Evolutionary conservation across 2,797 vertebrate species (phyloP).

Genomic region (Eremophila alpestris): DNA sequence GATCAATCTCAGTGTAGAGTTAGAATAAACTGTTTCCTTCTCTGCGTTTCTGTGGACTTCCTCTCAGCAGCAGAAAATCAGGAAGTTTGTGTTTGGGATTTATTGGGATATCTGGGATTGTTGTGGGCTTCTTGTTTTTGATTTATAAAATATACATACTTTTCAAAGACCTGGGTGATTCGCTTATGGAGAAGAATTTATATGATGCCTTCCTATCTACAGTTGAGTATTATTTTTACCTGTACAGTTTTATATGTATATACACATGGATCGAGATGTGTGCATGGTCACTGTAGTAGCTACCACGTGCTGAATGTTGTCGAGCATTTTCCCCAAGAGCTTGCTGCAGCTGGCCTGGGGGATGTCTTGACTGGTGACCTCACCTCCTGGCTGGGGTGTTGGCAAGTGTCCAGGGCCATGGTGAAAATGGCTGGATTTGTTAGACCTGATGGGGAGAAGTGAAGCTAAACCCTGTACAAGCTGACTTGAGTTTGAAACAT

Average conservation of each 20-base stretch:
- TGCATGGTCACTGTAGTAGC: background rate
- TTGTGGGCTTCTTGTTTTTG: background rate
- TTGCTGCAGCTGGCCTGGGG: background rate
- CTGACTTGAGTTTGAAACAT: background rate
- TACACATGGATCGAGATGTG: accelerated
- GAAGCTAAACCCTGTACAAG: background rate
- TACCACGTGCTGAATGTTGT: background rate
- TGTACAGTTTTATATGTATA: background rate
- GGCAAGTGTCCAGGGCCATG: accelerated
- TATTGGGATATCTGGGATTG: background rate
- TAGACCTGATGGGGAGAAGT: background rate
- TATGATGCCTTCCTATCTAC: background rate
- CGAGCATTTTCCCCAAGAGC: background rate
- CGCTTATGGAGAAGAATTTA: accelerated
- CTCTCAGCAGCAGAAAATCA: background rate
- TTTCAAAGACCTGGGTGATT: background rate
- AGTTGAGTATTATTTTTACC: background rate
- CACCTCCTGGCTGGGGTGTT: background rate
- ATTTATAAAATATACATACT: background rate
- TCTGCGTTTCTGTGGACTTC: background rate
- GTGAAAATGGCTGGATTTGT: background rate
- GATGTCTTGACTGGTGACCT: background rate
- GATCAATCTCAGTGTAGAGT: background rate
- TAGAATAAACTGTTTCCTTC: background rate
- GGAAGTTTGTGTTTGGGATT: background rate